These are phyloP conservation scores for Phaetusa simplex DNA, from an alignment of 2,113 vertebrate species.

Conservation along the genomic window DNA sequence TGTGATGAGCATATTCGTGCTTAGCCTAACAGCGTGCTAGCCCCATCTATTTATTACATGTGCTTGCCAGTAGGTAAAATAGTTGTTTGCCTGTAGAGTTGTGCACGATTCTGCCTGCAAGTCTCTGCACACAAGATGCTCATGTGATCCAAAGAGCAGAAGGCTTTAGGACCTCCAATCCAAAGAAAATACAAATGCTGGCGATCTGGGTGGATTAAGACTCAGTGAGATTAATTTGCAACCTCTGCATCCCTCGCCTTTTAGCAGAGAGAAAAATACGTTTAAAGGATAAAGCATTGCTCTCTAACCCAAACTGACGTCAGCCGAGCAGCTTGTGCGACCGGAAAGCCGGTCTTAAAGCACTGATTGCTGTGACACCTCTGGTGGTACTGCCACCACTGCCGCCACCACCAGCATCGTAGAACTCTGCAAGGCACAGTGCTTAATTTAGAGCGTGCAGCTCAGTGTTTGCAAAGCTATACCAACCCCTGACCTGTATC, in stretches of 20 bases:
- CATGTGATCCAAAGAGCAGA: neutral
- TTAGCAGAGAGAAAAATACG: neutral
- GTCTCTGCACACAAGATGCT: neutral
- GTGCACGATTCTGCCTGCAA: neutral
- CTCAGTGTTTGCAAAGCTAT: neutral
- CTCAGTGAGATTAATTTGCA: neutral
- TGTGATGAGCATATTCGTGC: accelerated
- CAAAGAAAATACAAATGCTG: neutral
- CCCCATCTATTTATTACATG: neutral
- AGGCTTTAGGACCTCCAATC: neutral
- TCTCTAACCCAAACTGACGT: neutral
- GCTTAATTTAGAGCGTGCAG: neutral
- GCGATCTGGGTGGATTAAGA: neutral
- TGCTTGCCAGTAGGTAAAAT: neutral
- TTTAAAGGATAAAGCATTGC: neutral
- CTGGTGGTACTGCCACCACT: neutral
- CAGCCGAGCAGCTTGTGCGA: neutral
- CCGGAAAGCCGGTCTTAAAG: neutral
- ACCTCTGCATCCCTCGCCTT: neutral
- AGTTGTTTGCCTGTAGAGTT: neutral
- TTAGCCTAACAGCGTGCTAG: neutral
- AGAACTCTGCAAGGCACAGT: neutral
- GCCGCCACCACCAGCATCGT: neutral
- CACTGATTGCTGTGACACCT: accelerated
- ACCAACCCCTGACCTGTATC: neutral